A percentile compares a stretch with the other conserved stretches of the same genome.
Evolutionary conservation across 2,113 vertebrate species (phyloP).

Genomic region (Sigmodon hispidus): DNA sequence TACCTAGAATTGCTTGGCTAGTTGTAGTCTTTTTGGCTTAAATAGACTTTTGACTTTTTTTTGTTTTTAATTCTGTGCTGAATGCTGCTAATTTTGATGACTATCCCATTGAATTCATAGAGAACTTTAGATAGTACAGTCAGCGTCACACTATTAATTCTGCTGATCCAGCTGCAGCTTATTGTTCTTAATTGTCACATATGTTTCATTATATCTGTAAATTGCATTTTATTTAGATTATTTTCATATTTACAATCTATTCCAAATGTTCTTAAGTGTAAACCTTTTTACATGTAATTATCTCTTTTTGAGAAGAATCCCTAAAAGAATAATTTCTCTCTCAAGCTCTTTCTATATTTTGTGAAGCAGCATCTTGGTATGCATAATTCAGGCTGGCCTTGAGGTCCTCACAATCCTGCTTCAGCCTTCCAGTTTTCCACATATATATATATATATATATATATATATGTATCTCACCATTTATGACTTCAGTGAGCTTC

Average conservation of each 20-base stretch:
- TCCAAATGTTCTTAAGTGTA: not conserved
- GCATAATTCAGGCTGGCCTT: not conserved
- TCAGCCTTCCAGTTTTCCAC: not conserved
- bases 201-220: not conserved
- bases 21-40: not conserved
- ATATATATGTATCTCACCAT: no score
- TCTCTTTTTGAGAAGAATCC: not conserved
- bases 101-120: not conserved
- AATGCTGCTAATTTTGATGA: not conserved
- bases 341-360: not conserved
- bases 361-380: not conserved
- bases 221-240: not conserved
- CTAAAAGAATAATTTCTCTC: not conserved
- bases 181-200: not conserved
- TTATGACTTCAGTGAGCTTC: not conserved
- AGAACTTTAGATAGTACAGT: not conserved
- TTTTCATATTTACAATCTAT: constrained; percentile 21
- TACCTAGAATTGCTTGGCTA: not conserved
- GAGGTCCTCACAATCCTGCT: not conserved
- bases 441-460: no score
- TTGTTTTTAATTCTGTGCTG: not conserved
- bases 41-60: not conserved
- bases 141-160: not conserved
- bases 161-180: not conserved
- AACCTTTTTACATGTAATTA: not conserved